Base-by-base conservation (phyloP, 2,113 vertebrate genomes). In the Anarhynchus alexandrinus region DNA sequence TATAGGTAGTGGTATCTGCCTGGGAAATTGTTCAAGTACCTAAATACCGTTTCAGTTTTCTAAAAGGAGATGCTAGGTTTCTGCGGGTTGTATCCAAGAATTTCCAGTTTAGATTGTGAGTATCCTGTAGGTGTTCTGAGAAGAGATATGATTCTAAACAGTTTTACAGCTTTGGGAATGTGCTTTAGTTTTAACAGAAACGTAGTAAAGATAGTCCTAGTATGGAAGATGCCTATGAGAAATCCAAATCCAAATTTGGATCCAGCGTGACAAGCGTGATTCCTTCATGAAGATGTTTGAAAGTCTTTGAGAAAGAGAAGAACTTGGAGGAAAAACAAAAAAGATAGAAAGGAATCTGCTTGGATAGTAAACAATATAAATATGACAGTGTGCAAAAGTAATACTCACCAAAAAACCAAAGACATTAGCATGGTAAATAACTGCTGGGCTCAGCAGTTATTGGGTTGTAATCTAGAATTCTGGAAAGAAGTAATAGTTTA, bases 401-500 rank as follows among this genome's bases (percentile, higher is more conserved):
- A 65, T 94, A 98, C 98, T 99, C 96, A 99, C 98, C 97, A 98
- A 94, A 93, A 98, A 98, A 77, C 92, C 54, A 98, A 97, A 36
- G 97, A 98, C 82, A 96, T 96, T 66, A 99, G 94, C 10, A 98
- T 98, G 36, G 94, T 94, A 97, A 99, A 98, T 12, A 98, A 93
- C 71, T 97, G 97, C 84, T 51, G 49, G 49, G 49, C 49, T 51
- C 22, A 51, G 49, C 49, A 51, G 49, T 25, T 51, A 98, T 96
- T 14, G 98, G 98, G 80, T 99, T 99, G 91, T 99, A 97, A 95
- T 98, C 98, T 96, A 98, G 97, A 89, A 99, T 97, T 94, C 98
- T 99, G 95, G 81, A 82, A 96, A 95, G 84, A 95, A 20, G 96
- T 20, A 57, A 92, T 54, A 61, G 61, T 86, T 52, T 83, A 74